Conservation (phyloP, 2,797 vertebrate species). For the Pampus argenteus region DNA sequence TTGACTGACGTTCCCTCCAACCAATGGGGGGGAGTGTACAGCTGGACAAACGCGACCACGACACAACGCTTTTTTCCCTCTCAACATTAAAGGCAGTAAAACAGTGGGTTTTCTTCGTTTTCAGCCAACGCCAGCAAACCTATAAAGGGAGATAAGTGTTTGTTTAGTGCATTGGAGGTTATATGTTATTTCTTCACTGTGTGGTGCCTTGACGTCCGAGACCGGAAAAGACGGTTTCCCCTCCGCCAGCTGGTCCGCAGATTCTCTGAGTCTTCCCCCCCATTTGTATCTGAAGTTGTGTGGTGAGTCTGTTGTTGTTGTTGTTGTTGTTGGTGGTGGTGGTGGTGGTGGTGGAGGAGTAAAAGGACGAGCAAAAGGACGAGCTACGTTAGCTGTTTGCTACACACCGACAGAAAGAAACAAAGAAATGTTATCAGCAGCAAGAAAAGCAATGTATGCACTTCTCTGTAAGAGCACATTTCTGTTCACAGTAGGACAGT, state of each 20-base stretch:
- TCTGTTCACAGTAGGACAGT: too few relatives aligned
- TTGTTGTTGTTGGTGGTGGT: too few relatives aligned
- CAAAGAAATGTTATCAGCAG: too few relatives aligned
- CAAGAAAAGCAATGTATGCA: neutral
- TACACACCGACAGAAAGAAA: too few relatives aligned
- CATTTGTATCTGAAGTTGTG: slow-evolving; percentile 67
- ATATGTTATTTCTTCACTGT: neutral
- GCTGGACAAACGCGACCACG: slow-evolving; percentile 61
- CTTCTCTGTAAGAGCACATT: too few relatives aligned
- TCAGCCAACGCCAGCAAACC: slow-evolving; percentile 12
- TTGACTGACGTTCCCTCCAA: slow-evolving; percentile 31
- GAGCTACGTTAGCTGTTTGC: too few relatives aligned
- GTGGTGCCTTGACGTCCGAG: slow-evolving; percentile 31
- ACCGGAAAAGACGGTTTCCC: slow-evolving; percentile 54
- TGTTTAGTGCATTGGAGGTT: neutral
- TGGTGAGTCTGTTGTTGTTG: slow-evolving; percentile 70
- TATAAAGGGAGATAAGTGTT: neutral
- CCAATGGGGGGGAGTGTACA: slow-evolving; percentile 63
- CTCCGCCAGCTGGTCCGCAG: slow-evolving; percentile 68
- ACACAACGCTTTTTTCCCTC: slow-evolving; percentile 33
- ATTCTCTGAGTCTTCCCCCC: too few relatives aligned
- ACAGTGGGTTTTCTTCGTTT: slow-evolving; percentile 36
- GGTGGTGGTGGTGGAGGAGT: too few relatives aligned
- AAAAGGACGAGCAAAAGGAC: neutral
- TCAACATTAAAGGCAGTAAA: slow-evolving; percentile 38